Base-by-base conservation (phyloP, 2,888 invertebrate genomes). In the Gasteruption jaculator region DNA sequence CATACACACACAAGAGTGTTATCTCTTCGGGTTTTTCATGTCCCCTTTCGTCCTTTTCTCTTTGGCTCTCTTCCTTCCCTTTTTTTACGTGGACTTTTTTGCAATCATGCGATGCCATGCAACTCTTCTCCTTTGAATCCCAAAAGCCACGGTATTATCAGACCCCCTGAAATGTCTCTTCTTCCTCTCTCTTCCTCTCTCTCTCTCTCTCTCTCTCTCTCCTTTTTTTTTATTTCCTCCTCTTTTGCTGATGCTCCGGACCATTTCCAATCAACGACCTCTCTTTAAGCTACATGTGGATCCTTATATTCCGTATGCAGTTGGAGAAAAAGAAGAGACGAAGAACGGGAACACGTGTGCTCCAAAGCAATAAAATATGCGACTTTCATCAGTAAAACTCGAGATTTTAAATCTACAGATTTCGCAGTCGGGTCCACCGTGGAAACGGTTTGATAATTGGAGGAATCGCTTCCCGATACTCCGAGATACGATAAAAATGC, bases 141-240 rank as follows among this genome's bases (percentile, higher is more conserved):
- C 48, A 27, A 57, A 57, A 52, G 31, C 48, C 44, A 50, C 32
- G 46, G 35, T 53, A 55, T 55, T 57, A 56, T 56, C 56, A 45
- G 11, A 32, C 24, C 44, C 46, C 46, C 43, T 49, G 34, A 35
- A 35, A 38, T 14, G 12, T 21, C 25, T 22, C 15, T 32, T 25
- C 12, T 7, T 32, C 14, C 21, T 25, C n/a, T 5, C 12, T 47
- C 5, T 42, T 31, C 21, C n/a, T 38, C 30, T 43, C 29, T 30
- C 43, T 46, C 41, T 49, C 34, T 33, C 40, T 45, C 41, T 38
- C 38, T 24, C 24, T 31, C 33, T 21, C 19, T 21, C 22, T 14
- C 25, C 29, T 18, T 39, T 27, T 30, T 33, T 26, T 21, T n/a
- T 14, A 34, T 30, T n/a, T 11, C 19, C 8, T 20, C 12, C 19